A percentile compares a stretch with the other conserved stretches of the same genome.
These are phyloP conservation scores for Galagoides demidoff DNA, from an alignment of 2,797 vertebrate genomes.

Conservation along the genomic window DNA sequence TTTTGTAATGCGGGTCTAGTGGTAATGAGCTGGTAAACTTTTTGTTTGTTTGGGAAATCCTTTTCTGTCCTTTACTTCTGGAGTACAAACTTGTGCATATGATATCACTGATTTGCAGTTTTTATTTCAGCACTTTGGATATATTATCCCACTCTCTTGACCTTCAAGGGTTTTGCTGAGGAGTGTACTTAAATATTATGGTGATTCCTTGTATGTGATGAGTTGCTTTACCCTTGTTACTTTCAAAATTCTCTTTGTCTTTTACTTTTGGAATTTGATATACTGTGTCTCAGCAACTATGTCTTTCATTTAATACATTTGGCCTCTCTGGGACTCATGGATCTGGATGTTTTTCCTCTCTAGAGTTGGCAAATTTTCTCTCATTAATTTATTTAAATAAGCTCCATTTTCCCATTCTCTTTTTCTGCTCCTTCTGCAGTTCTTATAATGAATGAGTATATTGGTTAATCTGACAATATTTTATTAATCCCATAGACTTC, in stretches of 20 bases:
- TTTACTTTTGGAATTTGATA: background rate
- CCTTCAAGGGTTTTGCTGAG: background rate
- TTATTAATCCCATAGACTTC: background rate
- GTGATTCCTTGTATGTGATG: background rate
- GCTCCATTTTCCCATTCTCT: background rate
- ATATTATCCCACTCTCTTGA: background rate
- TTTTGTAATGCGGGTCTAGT: background rate
- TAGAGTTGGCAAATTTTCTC: background rate
- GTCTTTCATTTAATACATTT: background rate
- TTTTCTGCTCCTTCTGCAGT: background rate
- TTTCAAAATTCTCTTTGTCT: background rate
- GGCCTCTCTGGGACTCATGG: background rate
- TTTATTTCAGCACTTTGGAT: background rate
- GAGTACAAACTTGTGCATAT: background rate
- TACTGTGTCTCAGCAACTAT: background rate
- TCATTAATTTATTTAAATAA: background rate
- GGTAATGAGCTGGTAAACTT: background rate
- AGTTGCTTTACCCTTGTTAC: background rate
- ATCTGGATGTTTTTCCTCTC: background rate
- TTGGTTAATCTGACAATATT: background rate
- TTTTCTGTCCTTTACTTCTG: background rate
- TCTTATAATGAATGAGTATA: background rate
- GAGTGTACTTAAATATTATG: background rate
- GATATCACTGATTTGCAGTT: background rate
- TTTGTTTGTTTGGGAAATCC: background rate